Evolutionary conservation across 1,140 invertebrate species (phyloP).

Genomic region (Ceratitis capitata): DNA sequence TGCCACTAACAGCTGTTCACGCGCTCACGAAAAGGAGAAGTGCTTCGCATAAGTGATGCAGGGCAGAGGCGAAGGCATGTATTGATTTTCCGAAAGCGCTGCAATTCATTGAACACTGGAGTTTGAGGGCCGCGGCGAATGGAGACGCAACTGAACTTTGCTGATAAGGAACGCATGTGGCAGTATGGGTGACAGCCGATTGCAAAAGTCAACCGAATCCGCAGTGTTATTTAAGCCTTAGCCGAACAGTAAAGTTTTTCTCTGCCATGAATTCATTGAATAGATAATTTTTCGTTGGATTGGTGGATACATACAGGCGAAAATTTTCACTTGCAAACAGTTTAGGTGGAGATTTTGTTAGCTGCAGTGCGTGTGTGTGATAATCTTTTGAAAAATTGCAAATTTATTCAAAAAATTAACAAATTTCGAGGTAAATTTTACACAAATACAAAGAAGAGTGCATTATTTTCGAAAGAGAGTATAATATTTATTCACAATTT

Average conservation of each 20-base stretch:
- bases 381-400: conserved; percentile 64
- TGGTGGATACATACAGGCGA: conserved; percentile 28
- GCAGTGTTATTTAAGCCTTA: not conserved
- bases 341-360: conserved; percentile 63
- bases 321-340: conserved; percentile 44
- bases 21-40: not conserved
- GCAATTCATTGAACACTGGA: not conserved
- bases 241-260: not conserved
- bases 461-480: not conserved
- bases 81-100: not conserved
- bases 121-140: not conserved
- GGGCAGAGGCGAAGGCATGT: not conserved
- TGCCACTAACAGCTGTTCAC: not conserved
- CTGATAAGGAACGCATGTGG: not conserved
- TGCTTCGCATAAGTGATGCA: too few species aligned
- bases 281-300: not conserved
- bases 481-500: not conserved
- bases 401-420: conserved; percentile 65
- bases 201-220: not conserved
- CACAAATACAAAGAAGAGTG: not conserved
- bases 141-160: not conserved
- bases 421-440: conserved; percentile 62
- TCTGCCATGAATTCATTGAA: not conserved
- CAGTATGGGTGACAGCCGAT: not conserved
- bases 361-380: conserved; percentile 53